Percentiles rank a stretch among this genome's conserved stretches.
phyloP scores from a whole-genome alignment of 2,888 invertebrate species.

The Drosophila formosana region DNA sequence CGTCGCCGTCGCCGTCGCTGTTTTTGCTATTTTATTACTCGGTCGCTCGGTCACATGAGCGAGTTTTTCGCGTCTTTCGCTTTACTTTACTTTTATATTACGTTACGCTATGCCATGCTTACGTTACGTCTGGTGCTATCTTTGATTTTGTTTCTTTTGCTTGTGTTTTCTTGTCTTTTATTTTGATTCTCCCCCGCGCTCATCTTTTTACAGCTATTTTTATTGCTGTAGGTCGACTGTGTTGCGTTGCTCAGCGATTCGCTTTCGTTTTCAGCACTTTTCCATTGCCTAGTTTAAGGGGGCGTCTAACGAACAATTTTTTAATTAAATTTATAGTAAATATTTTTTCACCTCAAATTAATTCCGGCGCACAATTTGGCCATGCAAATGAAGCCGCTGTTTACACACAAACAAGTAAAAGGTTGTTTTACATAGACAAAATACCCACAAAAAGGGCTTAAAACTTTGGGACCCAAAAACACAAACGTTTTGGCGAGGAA shows the following conservation, averaged over 20 bases:
- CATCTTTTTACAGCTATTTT: slow-evolving; percentile 34
- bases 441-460: slow-evolving; percentile 8
- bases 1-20: slow-evolving; percentile 21
- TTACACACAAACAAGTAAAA: slow-evolving; percentile 10
- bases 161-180: slow-evolving; percentile 59
- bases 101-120: slow-evolving; percentile 34
- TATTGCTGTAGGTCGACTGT: slow-evolving; percentile 57
- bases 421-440: slow-evolving; percentile 18
- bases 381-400: slow-evolving; percentile 16
- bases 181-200: slow-evolving; percentile 64
- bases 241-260: slow-evolving; percentile 1
- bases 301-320: background rate
- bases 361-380: slow-evolving; percentile 9
- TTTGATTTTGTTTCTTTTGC: slow-evolving; percentile 50
- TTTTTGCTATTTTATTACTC: slow-evolving; percentile 77
- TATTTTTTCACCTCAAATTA: slow-evolving; percentile 5
- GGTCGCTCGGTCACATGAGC: slow-evolving; percentile 79
- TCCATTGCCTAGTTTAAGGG: slow-evolving; percentile 50
- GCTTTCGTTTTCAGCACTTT: slow-evolving; percentile 45
- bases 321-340: slow-evolving; percentile 17
- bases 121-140: slow-evolving; percentile 36
- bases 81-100: slow-evolving; percentile 54
- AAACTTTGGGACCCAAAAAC: slow-evolving; percentile 18
- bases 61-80: slow-evolving; percentile 52
- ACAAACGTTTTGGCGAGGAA: slow-evolving; percentile 26